These are phyloP conservation scores for Plecotus auritus DNA, from an alignment of 2,113 vertebrate species.

Conservation along the genomic window DNA sequence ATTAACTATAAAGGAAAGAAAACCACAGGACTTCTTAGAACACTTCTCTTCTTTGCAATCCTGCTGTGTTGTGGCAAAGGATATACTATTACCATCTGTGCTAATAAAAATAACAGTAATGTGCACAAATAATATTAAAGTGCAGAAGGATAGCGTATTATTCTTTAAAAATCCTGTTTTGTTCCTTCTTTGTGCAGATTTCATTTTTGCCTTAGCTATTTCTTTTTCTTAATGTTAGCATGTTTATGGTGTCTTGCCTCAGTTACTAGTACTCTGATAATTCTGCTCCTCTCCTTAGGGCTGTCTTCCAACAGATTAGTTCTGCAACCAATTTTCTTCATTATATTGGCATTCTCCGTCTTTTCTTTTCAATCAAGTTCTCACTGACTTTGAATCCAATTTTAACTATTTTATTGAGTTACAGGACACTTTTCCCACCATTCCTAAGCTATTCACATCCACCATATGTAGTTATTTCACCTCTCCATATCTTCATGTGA, in stretches of 20 bases:
- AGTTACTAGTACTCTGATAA: neutral
- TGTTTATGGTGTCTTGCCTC: neutral
- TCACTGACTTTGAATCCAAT: slow-evolving; percentile 4
- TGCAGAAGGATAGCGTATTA: neutral
- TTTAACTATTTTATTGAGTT: slow-evolving; percentile 35
- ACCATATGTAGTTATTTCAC: slow-evolving; percentile 12
- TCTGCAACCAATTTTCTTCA: slow-evolving; percentile 12
- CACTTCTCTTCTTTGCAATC: neutral
- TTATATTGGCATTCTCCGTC: neutral
- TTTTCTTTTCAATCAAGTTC: slow-evolving; percentile 6
- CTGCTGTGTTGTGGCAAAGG: neutral
- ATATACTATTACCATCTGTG: neutral
- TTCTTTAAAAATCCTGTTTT: neutral
- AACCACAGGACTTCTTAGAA: slow-evolving; percentile 6
- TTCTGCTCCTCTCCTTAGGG: neutral
- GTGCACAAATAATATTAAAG: neutral
- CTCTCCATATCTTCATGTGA: neutral
- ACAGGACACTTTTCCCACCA: neutral
- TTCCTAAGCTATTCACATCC: neutral
- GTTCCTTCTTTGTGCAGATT: neutral
- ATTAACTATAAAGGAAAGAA: slow-evolving; percentile 32
- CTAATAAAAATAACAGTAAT: slow-evolving; percentile 22
- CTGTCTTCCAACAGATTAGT: neutral
- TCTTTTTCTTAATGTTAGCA: neutral
- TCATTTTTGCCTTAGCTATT: neutral